phyloP scores from a whole-genome alignment of 2,113 vertebrate species.

The Vombatus ursinus region DNA sequence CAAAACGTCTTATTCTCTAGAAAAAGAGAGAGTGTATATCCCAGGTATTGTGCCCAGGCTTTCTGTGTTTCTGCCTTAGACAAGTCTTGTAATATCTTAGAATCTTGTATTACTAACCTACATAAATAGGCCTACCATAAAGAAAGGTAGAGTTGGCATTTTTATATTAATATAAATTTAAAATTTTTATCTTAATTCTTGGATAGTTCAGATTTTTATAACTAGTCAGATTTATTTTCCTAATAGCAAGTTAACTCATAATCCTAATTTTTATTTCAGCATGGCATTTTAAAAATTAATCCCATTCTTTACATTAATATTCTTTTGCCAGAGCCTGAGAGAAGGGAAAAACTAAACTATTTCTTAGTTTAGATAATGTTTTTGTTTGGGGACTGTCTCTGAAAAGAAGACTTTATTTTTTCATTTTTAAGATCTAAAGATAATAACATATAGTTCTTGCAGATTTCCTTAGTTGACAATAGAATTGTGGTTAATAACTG shows the following conservation, averaged over 20 bases:
- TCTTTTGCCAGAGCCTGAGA: background rate
- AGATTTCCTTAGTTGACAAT: background rate
- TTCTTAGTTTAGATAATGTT: background rate
- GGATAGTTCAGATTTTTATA: background rate
- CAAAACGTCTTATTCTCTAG: background rate
- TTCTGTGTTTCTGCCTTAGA: constrained; percentile 3
- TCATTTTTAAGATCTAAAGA: background rate
- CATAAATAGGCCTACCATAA: background rate
- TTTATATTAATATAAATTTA: background rate
- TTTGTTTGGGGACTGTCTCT: background rate
- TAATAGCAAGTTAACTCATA: background rate
- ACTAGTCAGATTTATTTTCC: background rate
- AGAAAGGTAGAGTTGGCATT: background rate
- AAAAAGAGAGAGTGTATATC: background rate
- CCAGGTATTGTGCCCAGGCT: background rate
- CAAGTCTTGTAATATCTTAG: background rate
- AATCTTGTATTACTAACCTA: background rate
- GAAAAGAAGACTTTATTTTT: background rate
- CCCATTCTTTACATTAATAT: background rate
- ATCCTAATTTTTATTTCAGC: background rate
- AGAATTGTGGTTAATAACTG: background rate
- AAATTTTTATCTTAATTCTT: background rate
- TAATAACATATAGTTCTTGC: background rate
- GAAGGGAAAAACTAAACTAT: background rate
- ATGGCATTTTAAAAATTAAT: background rate